Conservation (phyloP, 2,888 invertebrate species). For the Drosophila greeni region DNA sequence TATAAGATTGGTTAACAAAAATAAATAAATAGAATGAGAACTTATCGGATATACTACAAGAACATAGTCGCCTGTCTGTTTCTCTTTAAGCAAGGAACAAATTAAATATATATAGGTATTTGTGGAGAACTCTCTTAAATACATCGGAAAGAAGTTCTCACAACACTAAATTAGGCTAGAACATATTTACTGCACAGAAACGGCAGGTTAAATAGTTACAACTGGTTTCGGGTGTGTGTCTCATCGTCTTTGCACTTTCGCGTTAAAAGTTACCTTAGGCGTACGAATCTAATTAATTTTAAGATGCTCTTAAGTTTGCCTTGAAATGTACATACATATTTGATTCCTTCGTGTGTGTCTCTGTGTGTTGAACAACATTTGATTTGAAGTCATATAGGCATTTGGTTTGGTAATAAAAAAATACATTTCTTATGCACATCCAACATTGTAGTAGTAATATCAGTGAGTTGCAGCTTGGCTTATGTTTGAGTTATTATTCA, state of each 20-base stretch:
- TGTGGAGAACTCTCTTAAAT: slow-evolving; percentile 12
- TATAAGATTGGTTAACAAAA: slow-evolving; percentile 28
- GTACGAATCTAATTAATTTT: slow-evolving; percentile 50
- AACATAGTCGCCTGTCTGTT: slow-evolving; percentile 58
- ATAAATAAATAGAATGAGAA: slow-evolving; percentile 50
- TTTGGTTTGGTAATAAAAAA: slow-evolving; percentile 39
- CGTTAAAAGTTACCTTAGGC: slow-evolving; percentile 49
- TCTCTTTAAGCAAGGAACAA: slow-evolving; percentile 58
- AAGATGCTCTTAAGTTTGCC: slow-evolving; percentile 34
- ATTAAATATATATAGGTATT: slow-evolving; percentile 39
- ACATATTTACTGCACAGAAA: slow-evolving; percentile 35
- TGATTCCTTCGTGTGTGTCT: slow-evolving; percentile 38
- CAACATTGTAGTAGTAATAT: slow-evolving; percentile 50
- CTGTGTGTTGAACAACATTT: slow-evolving; percentile 54
- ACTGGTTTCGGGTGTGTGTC: slow-evolving; percentile 68
- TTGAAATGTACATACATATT: slow-evolving; percentile 53
- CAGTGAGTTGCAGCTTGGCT: slow-evolving; percentile 57
- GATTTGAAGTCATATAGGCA: slow-evolving; percentile 31
- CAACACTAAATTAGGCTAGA: slow-evolving; percentile 56
- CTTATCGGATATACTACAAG: slow-evolving; percentile 40
- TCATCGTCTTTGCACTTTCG: slow-evolving; percentile 34
- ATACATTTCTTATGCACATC: slow-evolving; percentile 52
- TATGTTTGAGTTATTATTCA: slow-evolving; percentile 36
- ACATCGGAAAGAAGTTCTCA: background rate
- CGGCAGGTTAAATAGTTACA: slow-evolving; percentile 38